Evolutionary conservation across 1,140 invertebrate genomes (phyloP), one percentile per base, ranked within the genome.

Genomic region (Drosophila sulfurigaster): DNA sequence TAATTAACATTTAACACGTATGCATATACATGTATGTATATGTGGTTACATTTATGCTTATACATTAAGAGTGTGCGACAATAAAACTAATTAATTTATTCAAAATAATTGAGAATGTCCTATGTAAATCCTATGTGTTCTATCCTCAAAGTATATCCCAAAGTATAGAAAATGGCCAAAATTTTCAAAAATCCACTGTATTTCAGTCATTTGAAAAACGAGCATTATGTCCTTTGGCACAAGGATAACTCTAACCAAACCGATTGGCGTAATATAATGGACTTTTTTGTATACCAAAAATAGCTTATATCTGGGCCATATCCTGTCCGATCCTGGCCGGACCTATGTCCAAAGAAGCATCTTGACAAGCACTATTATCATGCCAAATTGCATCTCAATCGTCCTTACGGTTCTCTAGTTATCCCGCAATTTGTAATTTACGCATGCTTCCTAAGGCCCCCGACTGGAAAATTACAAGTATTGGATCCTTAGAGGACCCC

Each of bases 71-170:
- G 91, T 91, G 91, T 88, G 87, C 88, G 91, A 91, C 91, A 91
- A 91, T 91, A 91, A 91, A 88, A 64, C 6, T 83, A 89, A 89
- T 78, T 91, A 80, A 91, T 91, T 91, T 91, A 91, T 91, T 91
- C 87, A 79, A 85, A 70, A 73, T 66, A 73, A 38, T 10, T 5
- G 7, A 5, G 32, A 5, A 32, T 8, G 32, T 32, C 6, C 2
- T 32, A 7, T 32, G 32, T 3, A 25, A 25, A 0, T 25, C 20
- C 0, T 25, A 25, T 25, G 20, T 25, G 20, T 4, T 25, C 20
- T 25, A 25, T 25, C 20, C 3, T n/a, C 30, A 32, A 32, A 32
- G 5, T 5, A 7, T 3, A 52, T 35, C 13, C 16, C 11, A 1
- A 15, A 1, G 4, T 15, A 11, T 13, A 28, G 5, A 43, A 64